Evolutionary conservation across 2,797 vertebrate species (phyloP), one percentile per base, ranked within the genome.

Genomic region (Diplodus sargus): DNA sequence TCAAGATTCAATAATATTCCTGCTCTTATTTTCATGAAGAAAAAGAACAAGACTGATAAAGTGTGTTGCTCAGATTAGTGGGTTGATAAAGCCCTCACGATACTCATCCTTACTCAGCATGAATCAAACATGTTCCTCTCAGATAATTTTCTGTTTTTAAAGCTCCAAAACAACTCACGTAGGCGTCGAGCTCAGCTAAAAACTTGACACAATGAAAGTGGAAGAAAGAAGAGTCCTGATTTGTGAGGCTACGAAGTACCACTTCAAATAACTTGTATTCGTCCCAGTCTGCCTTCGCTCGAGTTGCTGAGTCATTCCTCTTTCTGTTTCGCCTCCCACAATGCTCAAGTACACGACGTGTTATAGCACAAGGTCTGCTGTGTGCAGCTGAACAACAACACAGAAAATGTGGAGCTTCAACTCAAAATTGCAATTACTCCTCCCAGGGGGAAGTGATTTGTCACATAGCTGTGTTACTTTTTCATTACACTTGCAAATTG

Each of bases 291-390:
- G 53, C 69, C 47, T 6, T 65, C 25, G 42, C 47, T 60, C 10
- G 54, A 70, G 48, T 49, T 79, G 83, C 78, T 85, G 83, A 83
- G 15, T 88, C 75, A 68, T 53, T 45, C 39, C 9, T 82, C 74
- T 61, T 60, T 30, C 7, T 60, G 23, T 47, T 78, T 65, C 7
- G 39, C 48, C 74, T 71, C 65, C 60, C 58, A 62, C 58, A 69
- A 30, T 58, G 69, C 65, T 79, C 17, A 72, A 58, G 53, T 78
- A 42, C 56, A 73, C 47, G 43, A 53, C n/a, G 42, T 51, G 18
- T 58, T 70, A 39, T 8, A 59, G 47, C 53, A 63, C 51, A 62
- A 43, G 14, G 51, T 13, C 71, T 54, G 28, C 79, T 59, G 52
- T n/a, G 60, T 39, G 49, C 53, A 67, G 57, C 39, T 12, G 53